Percentiles rank a stretch among this genome's conserved stretches.
These are phyloP conservation scores for Menura novaehollandiae DNA, from an alignment of 2,113 vertebrate genomes.

Conservation along the genomic window DNA sequence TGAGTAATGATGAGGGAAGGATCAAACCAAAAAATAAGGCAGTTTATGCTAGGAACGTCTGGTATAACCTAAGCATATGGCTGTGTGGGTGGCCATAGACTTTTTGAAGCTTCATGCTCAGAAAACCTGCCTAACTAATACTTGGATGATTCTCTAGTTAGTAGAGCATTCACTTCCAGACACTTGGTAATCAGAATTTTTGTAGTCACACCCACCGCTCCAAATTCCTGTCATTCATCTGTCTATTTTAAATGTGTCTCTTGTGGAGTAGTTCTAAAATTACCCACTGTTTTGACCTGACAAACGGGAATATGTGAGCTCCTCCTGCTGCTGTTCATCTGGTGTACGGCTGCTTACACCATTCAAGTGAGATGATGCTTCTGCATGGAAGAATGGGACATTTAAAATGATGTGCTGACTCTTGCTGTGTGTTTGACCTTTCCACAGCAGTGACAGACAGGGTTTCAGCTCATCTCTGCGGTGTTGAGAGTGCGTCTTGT, in stretches of 20 bases:
- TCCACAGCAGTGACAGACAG: background rate
- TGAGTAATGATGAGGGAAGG: background rate
- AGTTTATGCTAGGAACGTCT: background rate
- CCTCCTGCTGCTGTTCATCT: background rate
- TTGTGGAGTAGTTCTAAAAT: conserved; percentile 29
- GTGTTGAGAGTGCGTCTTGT: background rate
- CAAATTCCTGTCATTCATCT: conserved; percentile 13
- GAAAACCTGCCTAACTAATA: conserved; percentile 27
- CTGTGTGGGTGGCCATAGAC: background rate
- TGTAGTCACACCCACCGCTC: background rate
- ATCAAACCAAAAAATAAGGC: background rate
- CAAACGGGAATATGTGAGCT: background rate
- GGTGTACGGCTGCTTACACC: background rate
- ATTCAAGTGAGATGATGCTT: background rate
- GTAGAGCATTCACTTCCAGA: background rate
- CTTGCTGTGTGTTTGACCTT: background rate
- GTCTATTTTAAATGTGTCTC: conserved; percentile 11
- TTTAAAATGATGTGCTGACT: background rate
- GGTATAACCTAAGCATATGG: background rate
- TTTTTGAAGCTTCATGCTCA: background rate
- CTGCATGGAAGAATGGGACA: background rate
- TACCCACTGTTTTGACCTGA: background rate
- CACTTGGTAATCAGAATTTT: background rate
- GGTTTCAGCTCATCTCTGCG: background rate
- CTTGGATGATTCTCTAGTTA: background rate